phyloP scores from a whole-genome alignment of 2,113 vertebrate species.

The Silurus asotus region DNA sequence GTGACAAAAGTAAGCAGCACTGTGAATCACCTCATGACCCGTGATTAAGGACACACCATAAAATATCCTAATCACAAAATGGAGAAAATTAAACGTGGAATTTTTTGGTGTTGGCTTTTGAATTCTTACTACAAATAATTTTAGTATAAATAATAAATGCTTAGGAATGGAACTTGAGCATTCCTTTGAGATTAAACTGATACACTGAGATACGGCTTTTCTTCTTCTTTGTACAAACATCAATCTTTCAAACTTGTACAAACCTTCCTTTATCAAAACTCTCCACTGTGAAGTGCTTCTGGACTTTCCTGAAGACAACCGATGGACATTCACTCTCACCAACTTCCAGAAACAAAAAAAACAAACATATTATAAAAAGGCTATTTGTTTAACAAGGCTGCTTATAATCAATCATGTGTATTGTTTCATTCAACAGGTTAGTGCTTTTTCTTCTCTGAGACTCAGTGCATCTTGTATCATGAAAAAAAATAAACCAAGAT shows the following conservation, averaged over 20 bases:
- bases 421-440: neutral
- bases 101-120: neutral
- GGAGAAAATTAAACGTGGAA: neutral
- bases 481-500: neutral
- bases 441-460: neutral
- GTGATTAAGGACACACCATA: neutral
- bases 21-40: neutral
- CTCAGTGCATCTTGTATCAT: neutral
- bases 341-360: conserved; percentile 55
- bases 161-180: neutral
- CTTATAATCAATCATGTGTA: neutral
- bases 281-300: conserved; percentile 69
- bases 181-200: neutral
- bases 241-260: neutral
- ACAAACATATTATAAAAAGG: neutral
- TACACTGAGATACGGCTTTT: neutral
- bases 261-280: conserved; percentile 69
- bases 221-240: neutral
- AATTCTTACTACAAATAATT: neutral
- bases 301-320: conserved; percentile 65
- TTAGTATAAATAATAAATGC: no score
- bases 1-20: neutral
- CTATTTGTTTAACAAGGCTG: neutral
- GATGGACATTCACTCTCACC: conserved; percentile 69
- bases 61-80: neutral